These are phyloP conservation scores for Sylvietta virens DNA, from an alignment of 2,113 vertebrate genomes.

Conservation along the genomic window DNA sequence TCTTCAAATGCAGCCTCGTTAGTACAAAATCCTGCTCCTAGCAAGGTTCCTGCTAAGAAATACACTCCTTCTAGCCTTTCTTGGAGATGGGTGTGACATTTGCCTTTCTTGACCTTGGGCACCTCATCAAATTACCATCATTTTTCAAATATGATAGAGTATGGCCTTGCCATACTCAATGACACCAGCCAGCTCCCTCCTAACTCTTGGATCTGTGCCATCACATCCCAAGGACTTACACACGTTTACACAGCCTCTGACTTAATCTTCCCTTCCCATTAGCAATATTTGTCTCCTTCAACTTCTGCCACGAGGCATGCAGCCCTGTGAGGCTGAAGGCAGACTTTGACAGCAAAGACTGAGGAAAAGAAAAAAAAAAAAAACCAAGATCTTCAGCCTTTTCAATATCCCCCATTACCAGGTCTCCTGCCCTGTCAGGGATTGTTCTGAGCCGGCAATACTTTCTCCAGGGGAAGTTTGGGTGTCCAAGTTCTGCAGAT, in stretches of 20 bases:
- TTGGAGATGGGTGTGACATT: not conserved
- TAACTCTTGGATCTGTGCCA: not conserved
- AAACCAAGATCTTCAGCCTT: not conserved
- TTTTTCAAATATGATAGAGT: not conserved
- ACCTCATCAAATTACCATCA: not conserved
- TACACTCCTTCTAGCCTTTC: not conserved
- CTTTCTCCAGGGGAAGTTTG: not conserved
- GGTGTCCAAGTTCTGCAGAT: not conserved
- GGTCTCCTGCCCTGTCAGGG: not conserved
- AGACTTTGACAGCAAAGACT: not conserved
- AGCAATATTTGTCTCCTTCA: not conserved
- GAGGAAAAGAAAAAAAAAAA: not conserved
- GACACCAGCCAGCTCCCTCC: not conserved
- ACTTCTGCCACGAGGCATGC: not conserved
- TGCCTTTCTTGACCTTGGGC: not conserved
- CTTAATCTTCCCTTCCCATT: not conserved
- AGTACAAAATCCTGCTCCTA: not conserved
- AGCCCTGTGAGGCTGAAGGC: not conserved
- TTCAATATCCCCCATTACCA: not conserved
- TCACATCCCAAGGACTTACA: not conserved
- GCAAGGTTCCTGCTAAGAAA: not conserved
- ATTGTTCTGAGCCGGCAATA: not conserved
- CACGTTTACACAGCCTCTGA: not conserved
- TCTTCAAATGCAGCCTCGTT: not conserved
- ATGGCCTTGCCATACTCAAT: not conserved